Evolutionary conservation across 2,113 vertebrate genomes (phyloP).

Genomic region (Apodemus speciosus): DNA sequence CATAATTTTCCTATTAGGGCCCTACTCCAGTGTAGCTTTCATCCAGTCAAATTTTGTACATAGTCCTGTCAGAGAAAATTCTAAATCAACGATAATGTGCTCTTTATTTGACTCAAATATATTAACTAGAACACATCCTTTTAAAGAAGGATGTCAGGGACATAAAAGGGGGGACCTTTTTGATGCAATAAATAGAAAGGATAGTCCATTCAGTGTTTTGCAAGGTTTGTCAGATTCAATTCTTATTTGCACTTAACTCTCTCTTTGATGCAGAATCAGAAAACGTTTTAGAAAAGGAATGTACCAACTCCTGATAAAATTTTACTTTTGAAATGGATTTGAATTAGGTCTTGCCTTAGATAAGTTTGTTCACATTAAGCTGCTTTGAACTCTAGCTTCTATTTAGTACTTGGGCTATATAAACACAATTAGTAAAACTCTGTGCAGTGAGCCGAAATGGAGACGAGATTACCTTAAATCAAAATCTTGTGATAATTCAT

Average conservation of each 20-base stretch:
- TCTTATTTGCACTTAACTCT: conserved; percentile 62
- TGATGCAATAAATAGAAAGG: conserved; percentile 72
- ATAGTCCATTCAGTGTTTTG: conserved; percentile 65
- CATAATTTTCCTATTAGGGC: not conserved
- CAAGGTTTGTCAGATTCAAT: conserved; percentile 77
- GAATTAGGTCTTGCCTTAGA: not conserved
- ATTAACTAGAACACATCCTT: conserved; percentile 52
- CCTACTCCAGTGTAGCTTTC: not conserved
- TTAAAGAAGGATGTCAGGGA: conserved; percentile 68
- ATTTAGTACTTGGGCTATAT: not conserved
- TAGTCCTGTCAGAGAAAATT: not conserved
- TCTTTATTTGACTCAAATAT: conserved; percentile 29
- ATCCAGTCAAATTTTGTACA: conserved; percentile 16
- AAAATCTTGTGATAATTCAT: conserved; percentile 45
- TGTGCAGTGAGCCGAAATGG: conserved; percentile 34
- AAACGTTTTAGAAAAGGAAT: conserved; percentile 70
- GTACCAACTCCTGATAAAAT: conserved; percentile 6
- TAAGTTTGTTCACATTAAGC: conserved; percentile 26
- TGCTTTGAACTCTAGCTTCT: conserved; percentile 27
- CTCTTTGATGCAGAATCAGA: conserved; percentile 70
- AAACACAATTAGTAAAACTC: conserved; percentile 18
- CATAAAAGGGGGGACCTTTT: conserved; percentile 67
- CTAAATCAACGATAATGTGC: not conserved
- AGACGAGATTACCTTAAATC: conserved; percentile 27
- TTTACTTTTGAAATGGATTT: conserved; percentile 31